Conservation (phyloP, 2,797 vertebrate genomes). For the Eospalax fontanierii region DNA sequence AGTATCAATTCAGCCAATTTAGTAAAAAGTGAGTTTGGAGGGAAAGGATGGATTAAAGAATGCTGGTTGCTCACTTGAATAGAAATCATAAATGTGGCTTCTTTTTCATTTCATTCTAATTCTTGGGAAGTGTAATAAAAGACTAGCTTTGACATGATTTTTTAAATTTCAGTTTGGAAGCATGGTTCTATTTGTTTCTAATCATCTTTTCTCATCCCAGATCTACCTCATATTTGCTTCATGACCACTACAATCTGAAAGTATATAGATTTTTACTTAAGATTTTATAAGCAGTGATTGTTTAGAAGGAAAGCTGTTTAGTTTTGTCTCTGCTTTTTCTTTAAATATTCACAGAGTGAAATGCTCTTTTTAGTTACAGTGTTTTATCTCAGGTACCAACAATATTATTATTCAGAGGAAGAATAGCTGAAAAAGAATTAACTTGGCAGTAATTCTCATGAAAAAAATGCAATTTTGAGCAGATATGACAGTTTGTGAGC, state of each 20-base stretch:
- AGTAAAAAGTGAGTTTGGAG: conserved; percentile 44
- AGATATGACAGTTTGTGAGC: conserved; percentile 67
- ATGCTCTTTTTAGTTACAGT: conserved; percentile 46
- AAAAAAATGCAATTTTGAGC: conserved; percentile 71
- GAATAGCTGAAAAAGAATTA: conserved; percentile 68
- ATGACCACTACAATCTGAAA: not conserved
- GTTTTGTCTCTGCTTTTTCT: conserved; percentile 36
- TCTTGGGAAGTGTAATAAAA: not conserved
- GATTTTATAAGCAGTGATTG: conserved; percentile 55
- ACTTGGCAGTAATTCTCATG: conserved; percentile 58
- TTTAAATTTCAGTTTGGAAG: conserved; percentile 59
- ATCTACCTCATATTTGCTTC: conserved; percentile 9
- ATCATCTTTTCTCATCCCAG: conserved; percentile 47
- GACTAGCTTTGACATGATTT: conserved; percentile 21
- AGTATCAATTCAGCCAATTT: not conserved
- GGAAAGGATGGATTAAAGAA: conserved; percentile 28
- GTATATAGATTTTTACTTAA: conserved; percentile 40
- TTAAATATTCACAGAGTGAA: conserved; percentile 39
- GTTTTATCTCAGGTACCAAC: conserved; percentile 55
- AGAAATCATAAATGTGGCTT: conserved; percentile 1
- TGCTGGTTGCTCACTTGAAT: not conserved
- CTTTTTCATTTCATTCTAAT: not conserved
- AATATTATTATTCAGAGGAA: conserved; percentile 62
- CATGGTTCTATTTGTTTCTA: conserved; percentile 27
- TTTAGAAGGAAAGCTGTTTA: conserved; percentile 37